Conservation (phyloP, 2,797 vertebrate species). For the Gastrophryne carolinensis region DNA sequence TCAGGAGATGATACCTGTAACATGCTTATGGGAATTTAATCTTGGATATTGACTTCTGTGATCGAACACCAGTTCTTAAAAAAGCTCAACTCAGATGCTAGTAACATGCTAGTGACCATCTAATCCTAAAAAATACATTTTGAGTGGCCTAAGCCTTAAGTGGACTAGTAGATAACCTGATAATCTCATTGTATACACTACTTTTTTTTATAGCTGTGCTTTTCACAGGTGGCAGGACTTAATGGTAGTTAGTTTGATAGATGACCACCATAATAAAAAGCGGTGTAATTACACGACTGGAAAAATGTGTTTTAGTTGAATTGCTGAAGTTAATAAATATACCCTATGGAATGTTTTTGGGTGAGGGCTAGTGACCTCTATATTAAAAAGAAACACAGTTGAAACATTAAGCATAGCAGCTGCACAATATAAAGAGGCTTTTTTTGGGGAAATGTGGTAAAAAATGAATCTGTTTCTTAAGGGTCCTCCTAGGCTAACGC, state of each 20-base stretch:
- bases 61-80: no score
- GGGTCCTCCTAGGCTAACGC: conserved; percentile 3
- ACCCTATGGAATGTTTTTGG: conserved; percentile 34
- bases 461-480: conserved; percentile 39
- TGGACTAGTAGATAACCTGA: no score
- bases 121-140: no score
- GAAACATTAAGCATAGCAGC: conserved; percentile 41
- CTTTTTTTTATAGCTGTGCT: background rate
- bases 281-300: conserved; percentile 30
- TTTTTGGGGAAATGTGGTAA: conserved; percentile 25
- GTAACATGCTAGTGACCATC: no score
- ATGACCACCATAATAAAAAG: conserved; percentile 20
- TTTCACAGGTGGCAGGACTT: conserved; percentile 25
- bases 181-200: background rate
- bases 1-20: no score
- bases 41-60: no score
- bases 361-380: conserved; percentile 38
- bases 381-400: conserved; percentile 29
- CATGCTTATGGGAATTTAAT: no score
- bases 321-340: conserved; percentile 37
- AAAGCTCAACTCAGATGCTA: no score
- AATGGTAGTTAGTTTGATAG: conserved; percentile 30
- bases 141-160: no score
- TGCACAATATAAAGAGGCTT: conserved; percentile 36
- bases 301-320: conserved; percentile 11